Conservation (phyloP, 37 sponge, comb jelly and placozoan genomes). For the Oscarella lobularis region DNA sequence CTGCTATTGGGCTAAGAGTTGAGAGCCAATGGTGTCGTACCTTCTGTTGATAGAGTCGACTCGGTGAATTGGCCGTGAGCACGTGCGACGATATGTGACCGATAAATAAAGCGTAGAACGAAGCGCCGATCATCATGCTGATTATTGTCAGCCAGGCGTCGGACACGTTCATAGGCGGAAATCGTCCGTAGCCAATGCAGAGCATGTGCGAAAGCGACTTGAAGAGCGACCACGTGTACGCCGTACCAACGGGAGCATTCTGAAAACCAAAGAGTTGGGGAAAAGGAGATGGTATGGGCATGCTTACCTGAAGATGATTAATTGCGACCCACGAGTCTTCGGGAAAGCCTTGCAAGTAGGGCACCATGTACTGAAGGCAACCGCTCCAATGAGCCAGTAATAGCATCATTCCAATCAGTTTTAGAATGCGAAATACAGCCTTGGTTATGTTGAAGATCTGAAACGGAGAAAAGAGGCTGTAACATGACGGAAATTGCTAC, state of each 20-base stretch:
- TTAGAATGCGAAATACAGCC: constrained; percentile 21
- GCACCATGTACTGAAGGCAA: constrained; percentile 50
- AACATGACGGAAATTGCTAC: not conserved
- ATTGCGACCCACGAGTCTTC: constrained; percentile 43
- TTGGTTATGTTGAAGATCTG: constrained; percentile 24
- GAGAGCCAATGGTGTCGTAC: too few relatives aligned
- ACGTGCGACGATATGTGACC: constrained; percentile 49
- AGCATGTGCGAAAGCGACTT: constrained; percentile 46
- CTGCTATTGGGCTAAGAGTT: too few relatives aligned
- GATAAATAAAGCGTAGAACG: constrained; percentile 62
- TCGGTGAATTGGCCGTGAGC: constrained; percentile 22
- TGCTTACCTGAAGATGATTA: constrained; percentile 30
- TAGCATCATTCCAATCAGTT: constrained; percentile 32
- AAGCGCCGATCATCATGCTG: constrained; percentile 51
- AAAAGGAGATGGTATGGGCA: not conserved
- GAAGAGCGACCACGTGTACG: constrained; percentile 48
- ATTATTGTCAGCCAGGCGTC: constrained; percentile 57
- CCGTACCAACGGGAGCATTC: constrained; percentile 30
- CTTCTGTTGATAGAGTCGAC: constrained; percentile 45
- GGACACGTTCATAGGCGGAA: constrained; percentile 37
- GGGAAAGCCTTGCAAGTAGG: constrained; percentile 41
- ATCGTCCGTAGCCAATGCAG: constrained; percentile 62
- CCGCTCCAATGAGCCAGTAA: constrained; percentile 60
- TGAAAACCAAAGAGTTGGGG: constrained; percentile 1
- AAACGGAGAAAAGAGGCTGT: not conserved